Evolutionary conservation across 2,113 vertebrate species (phyloP).

Genomic region (Parotia lawesii): DNA sequence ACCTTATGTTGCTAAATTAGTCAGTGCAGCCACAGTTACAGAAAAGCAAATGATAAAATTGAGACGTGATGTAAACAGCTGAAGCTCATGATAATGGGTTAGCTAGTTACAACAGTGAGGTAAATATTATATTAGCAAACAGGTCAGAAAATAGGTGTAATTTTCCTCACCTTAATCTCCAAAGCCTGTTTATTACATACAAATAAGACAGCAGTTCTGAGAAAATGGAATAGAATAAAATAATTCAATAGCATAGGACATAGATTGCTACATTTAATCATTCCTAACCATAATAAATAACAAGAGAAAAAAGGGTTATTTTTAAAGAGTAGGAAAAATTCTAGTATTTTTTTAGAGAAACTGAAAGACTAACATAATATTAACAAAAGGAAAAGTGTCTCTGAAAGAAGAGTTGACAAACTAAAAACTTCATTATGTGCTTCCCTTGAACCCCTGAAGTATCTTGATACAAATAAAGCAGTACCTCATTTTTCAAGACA

Average conservation of each 20-base stretch:
- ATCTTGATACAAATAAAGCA: background rate
- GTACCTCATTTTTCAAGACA: slow-evolving; percentile 22
- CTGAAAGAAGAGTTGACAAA: background rate
- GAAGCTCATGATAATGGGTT: slow-evolving; percentile 9
- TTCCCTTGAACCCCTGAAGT: background rate
- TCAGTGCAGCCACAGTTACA: background rate
- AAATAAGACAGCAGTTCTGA: background rate
- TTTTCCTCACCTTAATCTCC: background rate
- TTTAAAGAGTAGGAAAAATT: background rate
- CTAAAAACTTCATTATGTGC: background rate
- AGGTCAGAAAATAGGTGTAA: background rate
- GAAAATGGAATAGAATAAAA: background rate
- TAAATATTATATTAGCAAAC: background rate
- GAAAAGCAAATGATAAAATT: slow-evolving; percentile 7
- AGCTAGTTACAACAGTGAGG: background rate
- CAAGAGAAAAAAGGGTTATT: background rate
- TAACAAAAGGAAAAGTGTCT: background rate
- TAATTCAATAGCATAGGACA: background rate
- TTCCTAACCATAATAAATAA: background rate
- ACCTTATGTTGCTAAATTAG: background rate
- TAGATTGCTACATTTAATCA: background rate
- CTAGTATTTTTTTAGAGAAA: background rate
- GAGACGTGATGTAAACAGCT: background rate
- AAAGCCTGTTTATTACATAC: background rate
- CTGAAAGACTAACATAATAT: background rate